Percentiles rank a stretch among this genome's conserved stretches.
Evolutionary conservation across 2,113 vertebrate species (phyloP).

Genomic region (Gobiocypris rarus): DNA sequence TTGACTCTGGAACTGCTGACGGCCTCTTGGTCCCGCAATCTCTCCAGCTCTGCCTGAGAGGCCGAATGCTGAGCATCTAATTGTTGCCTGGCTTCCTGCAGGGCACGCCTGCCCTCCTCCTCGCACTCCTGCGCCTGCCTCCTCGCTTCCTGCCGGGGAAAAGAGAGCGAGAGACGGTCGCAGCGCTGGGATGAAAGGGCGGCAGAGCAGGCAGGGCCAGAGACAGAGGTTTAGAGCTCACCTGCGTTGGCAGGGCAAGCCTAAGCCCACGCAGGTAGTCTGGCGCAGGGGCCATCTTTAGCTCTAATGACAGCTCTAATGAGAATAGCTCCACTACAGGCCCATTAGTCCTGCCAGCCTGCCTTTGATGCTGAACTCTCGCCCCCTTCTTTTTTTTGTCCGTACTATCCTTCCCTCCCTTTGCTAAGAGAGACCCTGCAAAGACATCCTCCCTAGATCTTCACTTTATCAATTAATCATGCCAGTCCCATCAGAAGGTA

Average conservation of each 20-base stretch:
- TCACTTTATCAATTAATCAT: slow-evolving; percentile 99
- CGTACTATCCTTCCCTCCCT: slow-evolving; percentile 68
- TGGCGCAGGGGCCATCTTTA: slow-evolving; percentile 81
- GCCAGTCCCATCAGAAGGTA: slow-evolving; percentile 93
- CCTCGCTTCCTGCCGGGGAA: slow-evolving; percentile 81
- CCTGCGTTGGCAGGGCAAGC: slow-evolving; percentile 83
- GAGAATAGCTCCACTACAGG: slow-evolving; percentile 90
- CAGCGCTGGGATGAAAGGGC: slow-evolving; percentile 49
- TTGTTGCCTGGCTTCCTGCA: slow-evolving; percentile 72
- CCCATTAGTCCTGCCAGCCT: slow-evolving; percentile 96
- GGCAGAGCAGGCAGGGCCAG: slow-evolving; percentile 66
- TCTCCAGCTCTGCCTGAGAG: slow-evolving; percentile 89
- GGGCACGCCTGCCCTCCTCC: slow-evolving; percentile 87
- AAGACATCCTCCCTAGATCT: slow-evolving; percentile 89
- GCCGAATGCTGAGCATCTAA: slow-evolving; percentile 86
- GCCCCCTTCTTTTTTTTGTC: slow-evolving; percentile 7
- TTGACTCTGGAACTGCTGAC: slow-evolving; percentile 82
- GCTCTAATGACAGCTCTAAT: slow-evolving; percentile 94
- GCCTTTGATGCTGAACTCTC: slow-evolving; percentile 94
- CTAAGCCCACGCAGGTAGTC: slow-evolving; percentile 84
- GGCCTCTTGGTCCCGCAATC: slow-evolving; percentile 81
- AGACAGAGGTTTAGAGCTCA: slow-evolving; percentile 83
- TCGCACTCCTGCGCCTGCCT: slow-evolving; percentile 80
- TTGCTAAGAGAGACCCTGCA: slow-evolving; percentile 84
- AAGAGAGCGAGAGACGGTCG: slow-evolving; percentile 20